phyloP scores from a whole-genome alignment of 53 echinoderm and acorn worm genomes.

The Stichopus horrens region DNA sequence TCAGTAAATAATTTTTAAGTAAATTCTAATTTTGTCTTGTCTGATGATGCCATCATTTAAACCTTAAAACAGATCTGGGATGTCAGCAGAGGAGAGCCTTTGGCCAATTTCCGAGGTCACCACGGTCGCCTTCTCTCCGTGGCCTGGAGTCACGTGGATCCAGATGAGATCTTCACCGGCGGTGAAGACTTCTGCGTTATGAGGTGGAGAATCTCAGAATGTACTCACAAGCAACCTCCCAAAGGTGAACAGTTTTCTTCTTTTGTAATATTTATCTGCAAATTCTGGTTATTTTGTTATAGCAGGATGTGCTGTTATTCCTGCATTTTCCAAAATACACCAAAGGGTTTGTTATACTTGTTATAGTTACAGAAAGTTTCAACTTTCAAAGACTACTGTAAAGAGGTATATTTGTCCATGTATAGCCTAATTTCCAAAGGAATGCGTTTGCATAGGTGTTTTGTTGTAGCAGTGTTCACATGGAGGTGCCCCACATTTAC shows the following conservation, averaged over 20 bases:
- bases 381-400: no score
- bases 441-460: no score
- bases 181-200: constrained; percentile 87
- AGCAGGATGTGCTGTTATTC: no score
- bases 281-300: no score
- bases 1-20: neutral
- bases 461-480: no score
- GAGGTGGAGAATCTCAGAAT: constrained; percentile 78
- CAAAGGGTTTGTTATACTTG: no score
- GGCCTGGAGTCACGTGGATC: constrained; percentile 65
- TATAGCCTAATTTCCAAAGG: no score
- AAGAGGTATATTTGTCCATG: no score
- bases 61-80: constrained; percentile 75
- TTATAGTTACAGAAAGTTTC: no score
- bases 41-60: neutral
- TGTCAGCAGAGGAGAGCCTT: constrained; percentile 65
- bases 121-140: constrained; percentile 69
- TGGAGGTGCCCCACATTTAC: no score
- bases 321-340: no score
- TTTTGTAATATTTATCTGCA: no score
- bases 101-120: constrained; percentile 90
- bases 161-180: constrained; percentile 71
- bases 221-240: constrained; percentile 70
- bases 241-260: constrained; percentile 51
- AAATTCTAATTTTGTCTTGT: neutral